A percentile compares a stretch with the other conserved stretches of the same genome.
phyloP scores from a whole-genome alignment of 1,140 invertebrate species.

The Drosophila sp. region DNA sequence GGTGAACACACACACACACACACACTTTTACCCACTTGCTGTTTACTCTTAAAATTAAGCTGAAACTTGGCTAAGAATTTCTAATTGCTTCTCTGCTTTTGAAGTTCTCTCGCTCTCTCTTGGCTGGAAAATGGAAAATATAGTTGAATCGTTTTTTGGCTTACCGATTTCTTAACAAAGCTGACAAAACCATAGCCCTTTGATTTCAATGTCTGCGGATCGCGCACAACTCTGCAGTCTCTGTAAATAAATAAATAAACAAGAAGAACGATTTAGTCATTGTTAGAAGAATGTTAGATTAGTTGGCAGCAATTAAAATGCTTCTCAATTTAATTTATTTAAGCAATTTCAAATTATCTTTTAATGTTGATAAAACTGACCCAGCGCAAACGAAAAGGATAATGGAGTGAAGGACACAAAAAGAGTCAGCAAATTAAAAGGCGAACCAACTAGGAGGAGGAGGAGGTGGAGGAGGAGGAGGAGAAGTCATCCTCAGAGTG shows the following conservation, averaged over 20 bases:
- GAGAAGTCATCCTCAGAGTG: slow-evolving; percentile 42
- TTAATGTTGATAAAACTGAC: slow-evolving; percentile 35
- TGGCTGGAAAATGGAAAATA: background rate
- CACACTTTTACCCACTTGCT: background rate
- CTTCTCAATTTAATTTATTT: slow-evolving; percentile 38
- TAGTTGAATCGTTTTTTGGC: slow-evolving; percentile 78
- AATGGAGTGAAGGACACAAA: background rate
- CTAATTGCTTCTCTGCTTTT: slow-evolving; percentile 43
- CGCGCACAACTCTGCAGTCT: slow-evolving; percentile 98
- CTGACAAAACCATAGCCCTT: slow-evolving; percentile 99
- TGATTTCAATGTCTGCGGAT: slow-evolving; percentile 98
- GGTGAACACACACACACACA: slow-evolving; percentile 11
- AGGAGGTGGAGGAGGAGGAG: background rate
- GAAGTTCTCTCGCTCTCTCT: slow-evolving; percentile 14
- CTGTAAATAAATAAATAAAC: slow-evolving; percentile 85
- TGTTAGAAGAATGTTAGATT: slow-evolving; percentile 11
- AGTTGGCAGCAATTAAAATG: slow-evolving; percentile 34
- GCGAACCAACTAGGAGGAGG: background rate
- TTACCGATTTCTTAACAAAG: slow-evolving; percentile 98
- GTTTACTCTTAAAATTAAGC: slow-evolving; percentile 56
- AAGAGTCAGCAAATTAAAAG: slow-evolving; percentile 40
- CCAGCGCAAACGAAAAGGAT: background rate
- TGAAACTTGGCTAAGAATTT: slow-evolving; percentile 49
- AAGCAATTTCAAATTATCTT: slow-evolving; percentile 41
- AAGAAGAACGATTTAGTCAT: slow-evolving; percentile 27